Base-by-base conservation (phyloP, 2,113 vertebrate species). In the Cynopterus brachyotis region DNA sequence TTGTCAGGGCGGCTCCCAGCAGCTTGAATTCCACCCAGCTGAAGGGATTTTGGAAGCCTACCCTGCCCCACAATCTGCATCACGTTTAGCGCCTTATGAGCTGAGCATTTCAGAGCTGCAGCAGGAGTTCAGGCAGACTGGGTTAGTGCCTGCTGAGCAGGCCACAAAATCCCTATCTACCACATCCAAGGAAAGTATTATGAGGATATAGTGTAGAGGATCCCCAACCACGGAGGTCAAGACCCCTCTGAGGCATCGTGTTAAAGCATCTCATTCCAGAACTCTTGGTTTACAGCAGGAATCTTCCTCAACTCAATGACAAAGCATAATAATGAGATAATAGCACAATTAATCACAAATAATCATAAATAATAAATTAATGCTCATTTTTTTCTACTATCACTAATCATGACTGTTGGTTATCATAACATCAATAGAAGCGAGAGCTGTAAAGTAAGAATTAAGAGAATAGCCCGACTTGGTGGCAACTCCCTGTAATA, bases 1-100 rank as follows among this genome's bases (percentile, higher is more conserved):
- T 47, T 16, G 11, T 45, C 67, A 79, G 70, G 72, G 66, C 60
- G 75, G 35, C 30, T 75, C 92, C 87, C 94, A 24, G 45, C 3
- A 45, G 62, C 37, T 70, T 96, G 82, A 89, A 93, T 87, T 50
- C 42, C 22, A 15, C 70, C 90, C 96, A 94, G 87, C 35, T 60
- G 53, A 89, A 5, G 3, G 9, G 9, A 5, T 28, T 9, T 57
- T 3, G 2, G 32, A 57, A 6, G 12, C 19, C 72, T 12, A 1
- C 19, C 0, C 13, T 66, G 45, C 20, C 55, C 45, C 37, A n/a
- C 3, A 10, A 10, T 78, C 22, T 16, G 84, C 70, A 11, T 35
- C 47, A 75, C 5, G 15, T 75, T 64, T 15, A 72, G 84, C 0
- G 4, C 11, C n/a, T 59, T 76, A 1, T 59, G 17, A 91, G 32